phyloP scores from a whole-genome alignment of 2,888 invertebrate species.

The Hylaea fasciaria region DNA sequence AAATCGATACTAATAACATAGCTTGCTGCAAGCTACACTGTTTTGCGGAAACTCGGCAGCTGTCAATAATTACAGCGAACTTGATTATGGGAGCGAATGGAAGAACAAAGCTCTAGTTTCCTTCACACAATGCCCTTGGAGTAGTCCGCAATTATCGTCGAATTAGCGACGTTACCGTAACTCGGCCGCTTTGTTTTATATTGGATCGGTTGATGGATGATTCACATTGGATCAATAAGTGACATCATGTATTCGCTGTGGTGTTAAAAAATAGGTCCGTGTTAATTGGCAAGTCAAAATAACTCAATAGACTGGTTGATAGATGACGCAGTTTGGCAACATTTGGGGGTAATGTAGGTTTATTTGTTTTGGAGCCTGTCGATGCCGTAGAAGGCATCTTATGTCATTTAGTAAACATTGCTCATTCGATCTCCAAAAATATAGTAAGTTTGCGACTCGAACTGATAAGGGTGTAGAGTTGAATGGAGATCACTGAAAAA shows the following conservation, averaged over 20 bases:
- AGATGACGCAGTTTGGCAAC: no score
- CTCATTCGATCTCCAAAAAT: no score
- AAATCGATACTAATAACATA: conserved; percentile 9
- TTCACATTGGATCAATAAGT: conserved; percentile 18
- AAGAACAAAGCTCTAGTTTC: conserved; percentile 10
- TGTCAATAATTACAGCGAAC: conserved; percentile 21
- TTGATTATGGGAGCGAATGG: conserved; percentile 12
- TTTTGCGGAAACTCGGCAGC: conserved; percentile 19
- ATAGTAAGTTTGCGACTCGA: no score
- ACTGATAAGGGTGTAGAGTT: no score
- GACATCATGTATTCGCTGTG: conserved; percentile 1
- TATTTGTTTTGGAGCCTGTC: no score
- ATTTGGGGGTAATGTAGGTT: no score
- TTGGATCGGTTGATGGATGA: conserved; percentile 12
- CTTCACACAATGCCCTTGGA: conserved; percentile 47
- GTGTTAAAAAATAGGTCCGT: no score
- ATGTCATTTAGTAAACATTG: no score
- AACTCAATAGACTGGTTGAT: no score
- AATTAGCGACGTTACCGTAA: conserved; percentile 37
- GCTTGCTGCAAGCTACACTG: conserved; percentile 7
- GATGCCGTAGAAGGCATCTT: no score
- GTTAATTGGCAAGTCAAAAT: no score
- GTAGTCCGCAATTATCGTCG: conserved; percentile 40
- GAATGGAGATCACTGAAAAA: no score
- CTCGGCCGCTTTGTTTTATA: conserved; percentile 27